Evolutionary conservation across 2,797 vertebrate species (phyloP).

Genomic region (Xerus rutilus): DNA sequence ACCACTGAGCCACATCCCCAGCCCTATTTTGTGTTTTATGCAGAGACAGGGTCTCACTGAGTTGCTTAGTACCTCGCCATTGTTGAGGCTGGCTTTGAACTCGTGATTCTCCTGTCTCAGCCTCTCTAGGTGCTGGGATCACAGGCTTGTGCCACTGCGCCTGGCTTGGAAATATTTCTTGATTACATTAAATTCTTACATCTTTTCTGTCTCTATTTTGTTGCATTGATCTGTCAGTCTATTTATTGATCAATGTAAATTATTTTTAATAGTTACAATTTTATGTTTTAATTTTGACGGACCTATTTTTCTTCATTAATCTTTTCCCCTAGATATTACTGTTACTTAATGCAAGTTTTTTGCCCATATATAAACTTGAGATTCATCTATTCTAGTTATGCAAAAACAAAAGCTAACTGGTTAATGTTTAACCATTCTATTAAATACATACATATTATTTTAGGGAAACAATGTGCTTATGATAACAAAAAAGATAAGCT

Average conservation of each 20-base stretch:
- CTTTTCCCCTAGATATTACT: not conserved
- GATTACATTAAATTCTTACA: not conserved
- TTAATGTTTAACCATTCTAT: not conserved
- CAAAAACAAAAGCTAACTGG: not conserved
- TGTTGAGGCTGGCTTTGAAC: too few relatives aligned
- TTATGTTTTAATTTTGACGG: not conserved
- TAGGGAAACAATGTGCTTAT: not conserved
- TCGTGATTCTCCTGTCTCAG: too few relatives aligned
- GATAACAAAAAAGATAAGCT: not conserved
- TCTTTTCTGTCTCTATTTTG: not conserved
- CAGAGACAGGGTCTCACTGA: too few relatives aligned
- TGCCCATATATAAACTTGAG: not conserved
- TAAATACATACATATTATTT: not conserved
- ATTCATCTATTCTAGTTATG: not conserved
- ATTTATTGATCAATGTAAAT: not conserved
- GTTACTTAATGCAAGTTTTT: not conserved
- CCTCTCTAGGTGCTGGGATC: too few relatives aligned
- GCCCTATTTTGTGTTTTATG: too few relatives aligned
- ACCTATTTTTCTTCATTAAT: not conserved
- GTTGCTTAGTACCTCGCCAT: too few relatives aligned
- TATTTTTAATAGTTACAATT: not conserved
- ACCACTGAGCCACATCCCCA: too few relatives aligned
- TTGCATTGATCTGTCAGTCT: not conserved
- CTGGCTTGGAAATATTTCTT: not conserved
- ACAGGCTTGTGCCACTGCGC: too few relatives aligned